phyloP scores from a whole-genome alignment of 2,797 vertebrate species.

The Sphenodon punctatus region DNA sequence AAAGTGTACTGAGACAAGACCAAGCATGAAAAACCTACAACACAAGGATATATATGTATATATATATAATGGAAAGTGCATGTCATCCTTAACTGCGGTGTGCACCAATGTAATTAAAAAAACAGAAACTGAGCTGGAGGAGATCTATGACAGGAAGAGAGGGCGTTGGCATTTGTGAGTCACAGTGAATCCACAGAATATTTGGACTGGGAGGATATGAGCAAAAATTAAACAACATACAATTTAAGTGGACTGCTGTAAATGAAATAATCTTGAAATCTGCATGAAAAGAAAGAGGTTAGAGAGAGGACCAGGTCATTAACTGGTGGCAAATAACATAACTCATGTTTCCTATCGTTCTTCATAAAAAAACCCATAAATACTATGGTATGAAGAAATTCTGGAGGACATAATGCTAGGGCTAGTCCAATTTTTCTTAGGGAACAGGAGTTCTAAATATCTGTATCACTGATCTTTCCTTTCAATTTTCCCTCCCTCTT shows the following conservation, averaged over 20 bases:
- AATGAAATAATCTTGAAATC: constrained; percentile 55
- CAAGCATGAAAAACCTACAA: not conserved
- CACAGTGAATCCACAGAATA: constrained; percentile 46
- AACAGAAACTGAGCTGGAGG: not conserved
- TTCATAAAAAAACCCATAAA: too few species aligned
- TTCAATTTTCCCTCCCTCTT: not conserved
- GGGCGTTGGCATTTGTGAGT: constrained; percentile 8
- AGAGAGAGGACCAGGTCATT: constrained; percentile 6
- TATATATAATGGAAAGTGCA: not conserved
- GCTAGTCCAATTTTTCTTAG: not conserved
- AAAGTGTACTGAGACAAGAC: not conserved
- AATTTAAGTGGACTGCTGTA: constrained; percentile 63
- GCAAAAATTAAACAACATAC: constrained; percentile 55
- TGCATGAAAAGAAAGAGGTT: constrained; percentile 24
- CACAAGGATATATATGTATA: not conserved
- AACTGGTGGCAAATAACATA: not conserved
- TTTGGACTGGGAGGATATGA: constrained; percentile 60
- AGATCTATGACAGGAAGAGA: constrained; percentile 32
- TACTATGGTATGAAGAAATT: not conserved
- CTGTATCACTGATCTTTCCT: not conserved
- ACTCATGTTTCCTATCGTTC: not conserved
- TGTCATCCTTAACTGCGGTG: not conserved
- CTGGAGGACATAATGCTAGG: not conserved
- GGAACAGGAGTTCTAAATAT: too few species aligned
- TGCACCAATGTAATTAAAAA: constrained; percentile 13